Evolutionary conservation across 2,888 invertebrate species (phyloP), one percentile per base, ranked within the genome.

Genomic region (Tenthredo livida): DNA sequence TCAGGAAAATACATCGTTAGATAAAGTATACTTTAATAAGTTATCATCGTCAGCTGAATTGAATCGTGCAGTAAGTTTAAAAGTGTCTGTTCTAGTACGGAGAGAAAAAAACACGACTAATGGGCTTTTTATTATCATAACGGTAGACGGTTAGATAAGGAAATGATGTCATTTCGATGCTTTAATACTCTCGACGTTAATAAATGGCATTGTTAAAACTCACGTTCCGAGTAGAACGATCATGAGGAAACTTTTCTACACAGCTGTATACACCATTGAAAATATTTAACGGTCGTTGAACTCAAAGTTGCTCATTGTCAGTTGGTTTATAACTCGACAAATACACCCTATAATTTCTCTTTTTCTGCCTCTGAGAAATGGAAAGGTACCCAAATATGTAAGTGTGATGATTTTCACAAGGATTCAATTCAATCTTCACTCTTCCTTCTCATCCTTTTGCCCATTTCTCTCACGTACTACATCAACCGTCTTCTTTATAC

Each of bases 51-150:
- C 33, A 21, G 33, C 6, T 33, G 17, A 17, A 67, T 67, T 67
- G 1, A 33, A 67, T 33, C 17, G 33, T 29, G 5, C n/a, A n/a
- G n/a, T 5, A 67, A 67, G 15, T 67, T 25, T 6, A 67, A 67
- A 67, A 33, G 10, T 73, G 9, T 15, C 40, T 12, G 10, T 12
- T 40, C 21, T 2, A 25, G 9, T 33, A 73, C 40, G 5, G 33
- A 17, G 33, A 29, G 67, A 67, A 33, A 67, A 33, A 33, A 15
- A 17, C 1, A 15, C 33, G 33, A 67, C 67, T 67, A 67, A 33
- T 29, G 67, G 33, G 33, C 29, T 67, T 67, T 67, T 67, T 67
- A 67, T 67, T 67, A 17, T 67, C 67, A n/a, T n/a, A 33, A 67
- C 25, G 33, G 33, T 67, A 33, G 67, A 33, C 67, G 12, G 33